Percentiles rank a stretch among this genome's conserved stretches.
Conservation (phyloP, 2,113 vertebrate species). For the Apteryx mantelli region DNA sequence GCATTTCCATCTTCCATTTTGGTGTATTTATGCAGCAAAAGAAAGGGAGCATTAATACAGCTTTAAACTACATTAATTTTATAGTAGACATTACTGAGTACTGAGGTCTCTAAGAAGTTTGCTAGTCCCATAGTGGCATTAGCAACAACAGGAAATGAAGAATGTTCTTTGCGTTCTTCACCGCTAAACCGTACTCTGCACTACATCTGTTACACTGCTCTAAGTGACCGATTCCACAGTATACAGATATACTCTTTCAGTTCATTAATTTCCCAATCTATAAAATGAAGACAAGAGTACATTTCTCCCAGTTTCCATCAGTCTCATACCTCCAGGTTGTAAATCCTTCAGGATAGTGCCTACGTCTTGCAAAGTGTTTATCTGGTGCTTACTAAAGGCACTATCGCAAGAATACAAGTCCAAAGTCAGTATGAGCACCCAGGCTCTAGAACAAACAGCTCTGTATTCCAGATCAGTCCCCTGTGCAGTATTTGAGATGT, state of each 20-base stretch:
- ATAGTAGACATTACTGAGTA: not conserved
- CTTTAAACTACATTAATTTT: not conserved
- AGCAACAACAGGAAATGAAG: not conserved
- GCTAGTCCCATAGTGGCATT: not conserved
- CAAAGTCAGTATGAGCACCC: accelerated
- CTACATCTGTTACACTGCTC: accelerated
- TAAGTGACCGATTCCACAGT: too few relatives aligned
- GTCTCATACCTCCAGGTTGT: not conserved
- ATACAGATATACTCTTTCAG: not conserved
- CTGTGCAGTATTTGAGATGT: not conserved
- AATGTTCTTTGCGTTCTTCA: not conserved
- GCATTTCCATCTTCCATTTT: not conserved
- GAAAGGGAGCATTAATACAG: not conserved
- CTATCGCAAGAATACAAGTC: not conserved
- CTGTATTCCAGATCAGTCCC: not conserved
- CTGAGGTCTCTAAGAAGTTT: not conserved
- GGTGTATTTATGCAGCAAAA: not conserved
- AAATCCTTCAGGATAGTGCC: not conserved
- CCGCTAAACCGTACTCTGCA: not conserved
- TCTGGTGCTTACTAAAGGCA: not conserved
- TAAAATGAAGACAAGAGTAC: not conserved
- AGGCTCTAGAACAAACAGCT: accelerated
- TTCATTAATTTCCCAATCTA: not conserved
- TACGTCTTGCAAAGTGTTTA: not conserved
- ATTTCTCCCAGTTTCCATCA: not conserved